These are phyloP conservation scores for Drosophila orosa DNA, from an alignment of 1,140 invertebrate species.

Conservation along the genomic window DNA sequence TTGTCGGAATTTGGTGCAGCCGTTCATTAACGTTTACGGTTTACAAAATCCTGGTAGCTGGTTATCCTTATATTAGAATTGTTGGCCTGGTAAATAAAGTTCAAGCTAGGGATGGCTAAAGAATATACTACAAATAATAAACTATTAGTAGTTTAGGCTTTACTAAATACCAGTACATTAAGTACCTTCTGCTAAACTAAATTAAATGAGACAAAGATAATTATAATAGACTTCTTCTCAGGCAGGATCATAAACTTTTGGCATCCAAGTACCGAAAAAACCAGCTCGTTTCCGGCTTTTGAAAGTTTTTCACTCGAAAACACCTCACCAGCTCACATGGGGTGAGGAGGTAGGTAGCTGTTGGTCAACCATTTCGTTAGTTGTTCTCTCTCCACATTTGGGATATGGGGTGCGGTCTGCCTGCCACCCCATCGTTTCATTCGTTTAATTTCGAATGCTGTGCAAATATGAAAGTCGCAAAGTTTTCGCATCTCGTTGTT, in stretches of 20 bases:
- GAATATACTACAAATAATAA: not conserved
- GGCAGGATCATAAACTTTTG: conserved; percentile 1
- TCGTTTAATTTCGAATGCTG: conserved; percentile 58
- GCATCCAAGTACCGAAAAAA: not conserved
- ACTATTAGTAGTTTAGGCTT: no score
- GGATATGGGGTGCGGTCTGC: not conserved
- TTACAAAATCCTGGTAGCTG: not conserved
- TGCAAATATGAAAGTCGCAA: conserved; percentile 55
- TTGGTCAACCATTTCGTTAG: conserved; percentile 40
- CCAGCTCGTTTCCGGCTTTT: conserved; percentile 7
- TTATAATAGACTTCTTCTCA: not conserved
- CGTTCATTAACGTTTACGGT: conserved; percentile 9
- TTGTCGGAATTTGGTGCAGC: conserved; percentile 5
- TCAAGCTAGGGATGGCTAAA: not conserved
- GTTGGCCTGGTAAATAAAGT: not conserved
- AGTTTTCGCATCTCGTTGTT: conserved; percentile 52
- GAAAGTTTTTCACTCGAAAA: conserved; percentile 4
- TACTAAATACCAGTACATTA: not conserved
- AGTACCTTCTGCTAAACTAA: not conserved
- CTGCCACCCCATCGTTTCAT: conserved; percentile 15
- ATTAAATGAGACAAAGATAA: not conserved
- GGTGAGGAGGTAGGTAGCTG: not conserved
- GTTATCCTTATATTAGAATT: not conserved
- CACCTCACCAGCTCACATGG: not conserved
- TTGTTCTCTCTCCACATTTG: not conserved